These are phyloP conservation scores for Zosterops borbonicus DNA, from an alignment of 2,113 vertebrate species.

Conservation along the genomic window DNA sequence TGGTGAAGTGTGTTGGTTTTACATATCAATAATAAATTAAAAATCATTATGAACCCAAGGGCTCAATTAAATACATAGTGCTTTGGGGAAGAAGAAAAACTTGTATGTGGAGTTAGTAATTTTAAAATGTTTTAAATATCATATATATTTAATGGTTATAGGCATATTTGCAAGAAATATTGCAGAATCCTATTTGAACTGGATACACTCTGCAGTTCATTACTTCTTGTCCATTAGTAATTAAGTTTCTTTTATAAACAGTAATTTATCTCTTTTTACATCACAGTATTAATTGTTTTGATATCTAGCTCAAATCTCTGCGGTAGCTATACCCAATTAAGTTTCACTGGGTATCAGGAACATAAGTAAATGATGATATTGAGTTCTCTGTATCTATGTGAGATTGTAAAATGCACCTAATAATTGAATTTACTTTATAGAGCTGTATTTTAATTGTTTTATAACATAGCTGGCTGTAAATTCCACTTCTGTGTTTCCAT, in stretches of 20 bases:
- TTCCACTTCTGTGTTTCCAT: neutral
- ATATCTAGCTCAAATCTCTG: slow-evolving; percentile 39
- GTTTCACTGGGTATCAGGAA: neutral
- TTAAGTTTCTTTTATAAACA: slow-evolving; percentile 50
- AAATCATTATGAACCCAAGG: slow-evolving; percentile 52
- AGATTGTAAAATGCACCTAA: neutral
- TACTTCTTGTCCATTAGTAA: slow-evolving; percentile 58
- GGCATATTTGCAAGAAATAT: slow-evolving; percentile 43
- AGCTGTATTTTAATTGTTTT: slow-evolving; percentile 6
- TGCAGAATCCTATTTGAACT: slow-evolving; percentile 24
- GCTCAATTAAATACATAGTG: slow-evolving; percentile 59
- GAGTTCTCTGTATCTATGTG: neutral
- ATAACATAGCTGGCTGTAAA: neutral
- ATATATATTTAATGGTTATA: slow-evolving; percentile 60
- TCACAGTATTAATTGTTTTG: slow-evolving; percentile 49
- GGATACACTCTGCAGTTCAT: neutral
- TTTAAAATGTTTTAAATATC: slow-evolving; percentile 51
- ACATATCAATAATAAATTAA: slow-evolving; percentile 61
- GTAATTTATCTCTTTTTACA: slow-evolving; percentile 58
- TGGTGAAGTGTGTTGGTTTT: slow-evolving; percentile 37
- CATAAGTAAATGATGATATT: slow-evolving; percentile 19
- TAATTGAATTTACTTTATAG: slow-evolving; percentile 23
- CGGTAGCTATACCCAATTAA: slow-evolving; percentile 31
- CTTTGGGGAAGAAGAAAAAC: slow-evolving; percentile 46
- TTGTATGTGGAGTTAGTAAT: slow-evolving; percentile 40